Evolutionary conservation across 2,797 vertebrate species (phyloP).

Genomic region (Amblyopsis hoosieri): DNA sequence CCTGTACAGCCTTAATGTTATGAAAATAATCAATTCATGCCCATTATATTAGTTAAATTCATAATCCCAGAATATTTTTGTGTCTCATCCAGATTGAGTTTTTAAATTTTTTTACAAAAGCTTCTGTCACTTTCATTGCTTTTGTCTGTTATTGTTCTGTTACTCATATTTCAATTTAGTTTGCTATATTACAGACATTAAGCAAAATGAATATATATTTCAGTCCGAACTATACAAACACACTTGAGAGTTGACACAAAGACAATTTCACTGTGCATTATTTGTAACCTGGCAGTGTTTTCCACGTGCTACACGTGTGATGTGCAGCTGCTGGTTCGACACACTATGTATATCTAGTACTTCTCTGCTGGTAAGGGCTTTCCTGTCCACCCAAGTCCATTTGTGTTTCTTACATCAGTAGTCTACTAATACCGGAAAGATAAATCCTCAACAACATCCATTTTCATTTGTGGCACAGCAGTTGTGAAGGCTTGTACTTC

Average conservation of each 20-base stretch:
- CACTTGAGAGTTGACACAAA: constrained; percentile 68
- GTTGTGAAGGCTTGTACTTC: constrained; percentile 61
- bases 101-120: constrained; percentile 44
- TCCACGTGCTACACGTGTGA: constrained; percentile 66
- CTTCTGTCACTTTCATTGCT: constrained; percentile 45
- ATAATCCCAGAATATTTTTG: constrained; percentile 45
- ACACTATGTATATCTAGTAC: constrained; percentile 37
- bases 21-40: constrained; percentile 80
- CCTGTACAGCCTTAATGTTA: constrained; percentile 80
- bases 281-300: constrained; percentile 75
- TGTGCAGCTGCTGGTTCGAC: constrained; percentile 75
- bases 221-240: constrained; percentile 77
- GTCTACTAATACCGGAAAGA: constrained; percentile 65
- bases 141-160: constrained; percentile 49
- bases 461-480: constrained; percentile 66
- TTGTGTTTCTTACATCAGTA: constrained; percentile 59
- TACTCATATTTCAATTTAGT: constrained; percentile 53
- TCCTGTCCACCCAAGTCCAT: constrained; percentile 38
- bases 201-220: constrained; percentile 72
- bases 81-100: constrained; percentile 59
- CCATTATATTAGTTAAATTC: constrained; percentile 57
- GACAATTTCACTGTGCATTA: constrained; percentile 60
- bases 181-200: constrained; percentile 72
- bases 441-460: constrained; percentile 70
- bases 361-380: constrained; percentile 65